Evolutionary conservation across 2,113 vertebrate species (phyloP).

Genomic region (Sigmodon hispidus): DNA sequence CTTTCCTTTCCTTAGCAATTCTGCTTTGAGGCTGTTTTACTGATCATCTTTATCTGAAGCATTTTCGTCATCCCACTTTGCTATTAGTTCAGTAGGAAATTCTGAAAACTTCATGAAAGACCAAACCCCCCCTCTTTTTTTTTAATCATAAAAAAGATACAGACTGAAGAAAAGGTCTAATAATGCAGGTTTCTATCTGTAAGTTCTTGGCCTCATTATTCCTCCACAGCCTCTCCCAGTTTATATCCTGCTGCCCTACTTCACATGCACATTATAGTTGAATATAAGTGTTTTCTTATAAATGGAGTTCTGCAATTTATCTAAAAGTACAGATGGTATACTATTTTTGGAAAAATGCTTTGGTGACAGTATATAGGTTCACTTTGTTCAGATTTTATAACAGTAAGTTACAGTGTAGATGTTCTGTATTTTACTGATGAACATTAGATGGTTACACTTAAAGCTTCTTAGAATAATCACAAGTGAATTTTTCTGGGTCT

Average conservation of each 20-base stretch:
- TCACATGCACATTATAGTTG: not conserved
- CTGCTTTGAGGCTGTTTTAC: not conserved
- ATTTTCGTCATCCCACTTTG: constrained; percentile 3
- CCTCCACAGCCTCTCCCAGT: not conserved
- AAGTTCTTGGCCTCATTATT: not conserved
- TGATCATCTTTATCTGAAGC: not conserved
- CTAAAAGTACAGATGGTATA: not conserved
- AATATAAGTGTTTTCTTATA: not conserved
- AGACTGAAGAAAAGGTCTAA: not conserved
- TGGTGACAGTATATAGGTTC: not conserved
- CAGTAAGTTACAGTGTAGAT: not conserved
- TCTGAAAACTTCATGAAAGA: not conserved
- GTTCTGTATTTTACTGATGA: not conserved
- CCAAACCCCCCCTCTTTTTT: not conserved
- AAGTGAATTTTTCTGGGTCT: not conserved
- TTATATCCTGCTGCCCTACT: not conserved
- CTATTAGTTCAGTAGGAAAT: not conserved
- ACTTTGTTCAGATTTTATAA: not conserved
- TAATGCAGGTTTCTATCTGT: not conserved
- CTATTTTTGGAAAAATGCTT: not conserved
- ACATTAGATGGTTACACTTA: not conserved
- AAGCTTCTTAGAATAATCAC: not conserved
- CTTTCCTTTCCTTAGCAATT: not conserved
- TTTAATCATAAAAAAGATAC: not conserved
- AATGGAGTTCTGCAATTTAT: not conserved